Evolutionary conservation across 2,797 vertebrate genomes (phyloP).

Genomic region (Ara ararauna): DNA sequence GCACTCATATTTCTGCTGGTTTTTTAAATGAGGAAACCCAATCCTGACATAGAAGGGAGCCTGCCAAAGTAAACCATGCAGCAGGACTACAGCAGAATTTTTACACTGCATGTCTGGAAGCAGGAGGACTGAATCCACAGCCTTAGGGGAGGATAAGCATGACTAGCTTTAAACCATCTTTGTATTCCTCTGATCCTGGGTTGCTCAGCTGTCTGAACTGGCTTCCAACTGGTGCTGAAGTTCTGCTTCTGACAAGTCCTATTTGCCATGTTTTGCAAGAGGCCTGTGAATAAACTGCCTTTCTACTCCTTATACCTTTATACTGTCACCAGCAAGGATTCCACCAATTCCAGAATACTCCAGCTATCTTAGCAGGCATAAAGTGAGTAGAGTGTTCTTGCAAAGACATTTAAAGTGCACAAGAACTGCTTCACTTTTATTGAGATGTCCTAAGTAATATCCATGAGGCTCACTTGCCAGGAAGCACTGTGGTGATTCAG

Average conservation of each 20-base stretch:
- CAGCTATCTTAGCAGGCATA: not conserved
- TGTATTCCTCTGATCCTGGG: not conserved
- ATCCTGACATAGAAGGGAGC: not conserved
- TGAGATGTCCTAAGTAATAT: not conserved
- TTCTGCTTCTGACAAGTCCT: not conserved
- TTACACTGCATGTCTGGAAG: not conserved
- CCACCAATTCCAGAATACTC: not conserved
- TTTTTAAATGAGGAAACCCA: not conserved
- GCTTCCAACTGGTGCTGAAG: not conserved
- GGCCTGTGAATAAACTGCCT: not conserved
- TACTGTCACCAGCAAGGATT: not conserved
- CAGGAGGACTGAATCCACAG: not conserved
- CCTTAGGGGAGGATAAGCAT: not conserved
- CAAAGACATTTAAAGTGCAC: not conserved
- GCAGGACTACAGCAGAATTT: not conserved
- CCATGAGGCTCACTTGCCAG: not conserved
- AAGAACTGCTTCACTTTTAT: not conserved
- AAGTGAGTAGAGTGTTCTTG: not conserved
- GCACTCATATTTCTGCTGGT: not conserved
- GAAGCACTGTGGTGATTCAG: not conserved
- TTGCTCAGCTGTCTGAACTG: not conserved
- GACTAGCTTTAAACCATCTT: not conserved
- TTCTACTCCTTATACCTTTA: not conserved
- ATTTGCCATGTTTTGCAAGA: not conserved
- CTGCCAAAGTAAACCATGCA: not conserved